Evolutionary conservation across 2,797 vertebrate species (phyloP), one percentile per base, ranked within the genome.

Genomic region (Orestias chungarensis): DNA sequence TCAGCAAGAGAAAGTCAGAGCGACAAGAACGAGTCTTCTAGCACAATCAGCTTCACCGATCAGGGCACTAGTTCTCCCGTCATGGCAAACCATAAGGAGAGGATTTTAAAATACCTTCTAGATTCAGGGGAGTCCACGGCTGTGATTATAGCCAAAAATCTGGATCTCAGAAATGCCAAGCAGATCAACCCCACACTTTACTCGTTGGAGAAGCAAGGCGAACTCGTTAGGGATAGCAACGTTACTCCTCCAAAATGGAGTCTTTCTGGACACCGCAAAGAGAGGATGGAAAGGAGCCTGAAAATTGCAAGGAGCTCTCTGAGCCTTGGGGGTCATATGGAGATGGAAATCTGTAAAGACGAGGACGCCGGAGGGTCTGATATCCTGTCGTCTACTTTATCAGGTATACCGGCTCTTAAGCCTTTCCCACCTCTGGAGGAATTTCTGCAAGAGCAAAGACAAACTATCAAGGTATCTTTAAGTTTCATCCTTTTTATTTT

Each of bases 141-240:
- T 0, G 91, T 96, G 4, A 91, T 91, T 82, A 92, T 99, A 7
- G 95, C 97, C 15, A 98, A 96, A 75, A 98, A 96, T 70, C 83
- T 98, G 0, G 96, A 97, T 4, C 75, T 98, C 5, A 85, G 80
- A 0, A 93, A 54, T 66, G 90, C 95, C 64, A 96, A 95, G 71
- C 96, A 98, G 0, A 90, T 98, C 40, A 97, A 93, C 0, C 73
- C 94, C 0, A 94, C 95, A 9, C 94, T 99, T 0, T 91, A 92
- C 0, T 81, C 89, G 11, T 74, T 99, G 92, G 96, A 98, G 71
- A 96, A 95, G 83, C 93, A 96, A 79, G 97, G 98, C 0, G 96
- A 99, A 0, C 92, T 99, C 1, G 75, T 71, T 67, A 95, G 86
- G 61, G 91, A 95, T 59, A 75, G 83, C 0, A 54, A 90, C 0